A percentile compares a stretch with the other conserved stretches of the same genome.
These are phyloP conservation scores for Accipiter cooperii DNA, from an alignment of 2,113 vertebrate species.

Conservation along the genomic window DNA sequence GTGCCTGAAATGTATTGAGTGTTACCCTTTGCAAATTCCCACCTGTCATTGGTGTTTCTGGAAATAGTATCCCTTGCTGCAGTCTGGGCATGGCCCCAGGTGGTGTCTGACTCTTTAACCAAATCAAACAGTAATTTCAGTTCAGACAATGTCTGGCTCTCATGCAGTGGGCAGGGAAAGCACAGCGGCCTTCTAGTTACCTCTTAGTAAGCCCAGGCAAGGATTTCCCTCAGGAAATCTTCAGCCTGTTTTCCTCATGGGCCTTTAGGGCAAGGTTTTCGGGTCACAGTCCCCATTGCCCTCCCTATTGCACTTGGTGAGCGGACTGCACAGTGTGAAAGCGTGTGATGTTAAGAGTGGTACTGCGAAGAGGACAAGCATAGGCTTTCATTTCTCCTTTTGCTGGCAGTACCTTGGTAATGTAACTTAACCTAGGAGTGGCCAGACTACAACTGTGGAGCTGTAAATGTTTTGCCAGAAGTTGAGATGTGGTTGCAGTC, in stretches of 20 bases:
- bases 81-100: constrained; percentile 21
- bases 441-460: neutral
- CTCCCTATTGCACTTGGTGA: neutral
- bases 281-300: neutral
- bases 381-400: neutral
- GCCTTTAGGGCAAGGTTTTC: neutral
- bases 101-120: constrained; percentile 59
- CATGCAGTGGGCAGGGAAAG: neutral
- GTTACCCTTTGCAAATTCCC: neutral
- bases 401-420: neutral
- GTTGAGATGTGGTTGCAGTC: neutral
- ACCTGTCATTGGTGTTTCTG: constrained; percentile 4
- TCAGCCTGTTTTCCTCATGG: neutral
- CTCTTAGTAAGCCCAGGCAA: neutral
- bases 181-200: neutral
- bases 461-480: neutral
- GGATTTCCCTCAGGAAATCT: neutral
- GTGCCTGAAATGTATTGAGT: neutral
- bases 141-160: constrained; percentile 32
- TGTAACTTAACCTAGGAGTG: neutral
- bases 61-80: neutral
- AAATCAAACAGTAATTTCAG: constrained; percentile 25
- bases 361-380: neutral
- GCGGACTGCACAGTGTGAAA: neutral
- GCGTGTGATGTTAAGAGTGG: neutral